Base-by-base conservation (phyloP, 2,888 invertebrate genomes). In the Lasioglossum villosulum region DNA sequence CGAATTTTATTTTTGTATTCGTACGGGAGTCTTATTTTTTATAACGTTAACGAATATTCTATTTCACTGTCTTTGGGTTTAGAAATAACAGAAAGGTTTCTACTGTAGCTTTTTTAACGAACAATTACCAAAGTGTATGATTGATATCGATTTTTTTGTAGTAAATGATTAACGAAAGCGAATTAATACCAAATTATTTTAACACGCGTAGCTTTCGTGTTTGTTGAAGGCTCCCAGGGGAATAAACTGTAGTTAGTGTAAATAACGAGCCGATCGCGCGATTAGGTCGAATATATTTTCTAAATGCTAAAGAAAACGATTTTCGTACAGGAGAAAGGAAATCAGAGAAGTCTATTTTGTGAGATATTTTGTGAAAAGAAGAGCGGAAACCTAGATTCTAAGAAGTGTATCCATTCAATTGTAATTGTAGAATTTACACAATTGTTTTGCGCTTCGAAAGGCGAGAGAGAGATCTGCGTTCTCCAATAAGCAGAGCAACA, bases 281-380 rank as follows among this genome's bases (percentile, higher is more conserved):
- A 23, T 52, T 52, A 76, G 79, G 70, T 66, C 59, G 75, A 80
- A 14, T 71, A 90, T 87, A 82, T 88, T 88, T 87, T 79, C 81
- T 72, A 76, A 66, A 34, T 39, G 42, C 72, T 8, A 68, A 78
- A 52, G 71, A 34, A 80, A 34, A 73, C 52, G 34, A 83, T 82
- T 82, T 84, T 86, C 59, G 48, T 79, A 78, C 39, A 48, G n/a
- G 45, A 39, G 56, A 42, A 70, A 73, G 12, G 72, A 82, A 86
- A 79, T 90, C 73, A 73, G 23, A 78, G 79, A 87, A 71, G 78
- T 86, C 88, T 89, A 90, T 89, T 89, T 89, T 89, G 78, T 84
- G 83, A 90, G 27, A 82, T 77, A 80, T 82, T 90, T 89, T 89
- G 82, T 73, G 37, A 74, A 59, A 75, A 56, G 74, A 23, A 59